Conservation (phyloP, 1,140 invertebrate genomes). For the Neotoxoptera formosana region DNA sequence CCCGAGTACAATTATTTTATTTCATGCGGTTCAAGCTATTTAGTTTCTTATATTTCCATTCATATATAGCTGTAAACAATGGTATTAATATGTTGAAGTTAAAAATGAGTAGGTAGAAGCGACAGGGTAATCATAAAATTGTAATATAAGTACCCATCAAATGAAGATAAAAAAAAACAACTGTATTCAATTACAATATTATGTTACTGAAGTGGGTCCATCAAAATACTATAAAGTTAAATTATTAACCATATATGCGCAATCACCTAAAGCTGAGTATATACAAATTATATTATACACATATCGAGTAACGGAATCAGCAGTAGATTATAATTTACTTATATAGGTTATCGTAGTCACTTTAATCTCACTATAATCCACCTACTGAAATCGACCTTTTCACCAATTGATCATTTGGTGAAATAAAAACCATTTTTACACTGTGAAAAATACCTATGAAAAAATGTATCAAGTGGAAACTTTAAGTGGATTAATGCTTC, state of each 20-base stretch:
- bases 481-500: not conserved
- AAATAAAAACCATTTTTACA: not conserved
- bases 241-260: not conserved
- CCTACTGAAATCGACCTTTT: not conserved
- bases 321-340: not conserved
- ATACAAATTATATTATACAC: not conserved
- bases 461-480: not conserved
- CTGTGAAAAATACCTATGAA: not conserved
- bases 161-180: slow-evolving; percentile 15
- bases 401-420: not conserved
- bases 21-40: not conserved
- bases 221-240: not conserved
- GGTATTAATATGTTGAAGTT: not conserved
- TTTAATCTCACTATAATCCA: not conserved
- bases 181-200: not conserved
- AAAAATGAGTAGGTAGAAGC: not conserved
- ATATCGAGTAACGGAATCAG: not conserved
- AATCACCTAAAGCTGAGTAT: not conserved
- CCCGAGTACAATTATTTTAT: not conserved
- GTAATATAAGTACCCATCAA: not conserved
- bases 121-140: not conserved
- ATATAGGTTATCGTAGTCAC: not conserved
- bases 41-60: not conserved
- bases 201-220: not conserved
- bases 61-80: not conserved